Evolutionary conservation across 2,113 vertebrate genomes (phyloP).

Genomic region (Alosa alosa): DNA sequence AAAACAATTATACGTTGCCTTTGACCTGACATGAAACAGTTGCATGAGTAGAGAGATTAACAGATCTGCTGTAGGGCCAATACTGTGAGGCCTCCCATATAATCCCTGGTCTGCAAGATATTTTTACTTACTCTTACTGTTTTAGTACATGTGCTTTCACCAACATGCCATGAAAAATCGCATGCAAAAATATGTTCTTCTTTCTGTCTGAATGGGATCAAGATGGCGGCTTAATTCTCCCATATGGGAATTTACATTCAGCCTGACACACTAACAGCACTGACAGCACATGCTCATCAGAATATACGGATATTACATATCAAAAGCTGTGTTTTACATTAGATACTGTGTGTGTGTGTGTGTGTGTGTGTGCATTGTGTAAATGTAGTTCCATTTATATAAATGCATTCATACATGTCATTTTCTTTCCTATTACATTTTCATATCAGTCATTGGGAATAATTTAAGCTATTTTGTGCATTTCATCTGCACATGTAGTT

Average conservation of each 20-base stretch:
- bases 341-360: no score
- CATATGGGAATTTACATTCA: background rate
- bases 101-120: slow-evolving; percentile 2
- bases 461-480: no score
- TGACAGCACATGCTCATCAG: background rate
- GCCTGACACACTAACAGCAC: background rate
- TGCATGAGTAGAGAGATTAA: background rate
- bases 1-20: background rate
- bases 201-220: background rate
- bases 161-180: background rate
- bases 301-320: background rate
- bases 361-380: background rate
- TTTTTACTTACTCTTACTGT: background rate
- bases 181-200: background rate
- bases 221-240: background rate
- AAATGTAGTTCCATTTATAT: background rate
- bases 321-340: no score
- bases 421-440: no score
- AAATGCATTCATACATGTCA: background rate
- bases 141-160: background rate
- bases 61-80: background rate
- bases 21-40: background rate
- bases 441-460: no score
- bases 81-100: background rate
- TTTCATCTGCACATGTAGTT: no score